Conservation (phyloP, 2,113 vertebrate species). For the Xiphophorus hellerii region DNA sequence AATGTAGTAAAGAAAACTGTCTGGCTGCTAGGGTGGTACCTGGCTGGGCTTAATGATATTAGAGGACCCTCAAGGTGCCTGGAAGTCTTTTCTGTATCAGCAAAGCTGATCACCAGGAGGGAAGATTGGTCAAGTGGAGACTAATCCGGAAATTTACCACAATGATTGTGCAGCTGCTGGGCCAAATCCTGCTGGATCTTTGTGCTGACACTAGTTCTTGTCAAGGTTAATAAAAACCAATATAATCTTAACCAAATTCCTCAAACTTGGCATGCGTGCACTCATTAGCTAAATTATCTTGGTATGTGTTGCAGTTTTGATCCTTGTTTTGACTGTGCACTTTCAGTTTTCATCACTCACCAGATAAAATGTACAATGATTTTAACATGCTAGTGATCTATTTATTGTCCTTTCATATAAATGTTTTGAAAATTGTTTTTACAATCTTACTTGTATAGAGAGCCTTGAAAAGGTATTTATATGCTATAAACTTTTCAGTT, state of each 20-base stretch:
- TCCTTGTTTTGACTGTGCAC: not conserved
- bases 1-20: constrained; percentile 54
- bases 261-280: not conserved
- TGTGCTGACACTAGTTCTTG: constrained; percentile 21
- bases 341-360: not conserved
- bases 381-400: too few relatives aligned
- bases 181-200: constrained; percentile 41
- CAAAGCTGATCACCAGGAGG: constrained; percentile 42
- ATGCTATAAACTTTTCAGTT: not conserved
- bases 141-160: constrained; percentile 53
- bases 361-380: not conserved
- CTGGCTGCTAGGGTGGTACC: constrained; percentile 54
- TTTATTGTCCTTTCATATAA: not conserved
- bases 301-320: not conserved
- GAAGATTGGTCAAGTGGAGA: constrained; percentile 41
- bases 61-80: constrained; percentile 52
- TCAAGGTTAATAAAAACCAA: constrained; percentile 33
- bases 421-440: not conserved
- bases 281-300: not conserved
- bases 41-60: constrained; percentile 50
- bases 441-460: not conserved
- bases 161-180: constrained; percentile 52
- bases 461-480: too few relatives aligned
- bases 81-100: constrained; percentile 44
- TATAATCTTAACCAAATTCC: not conserved